A percentile compares a stretch with the other conserved stretches of the same genome.
Evolutionary conservation across 2,888 invertebrate species (phyloP).

Genomic region (Idaea aversata): DNA sequence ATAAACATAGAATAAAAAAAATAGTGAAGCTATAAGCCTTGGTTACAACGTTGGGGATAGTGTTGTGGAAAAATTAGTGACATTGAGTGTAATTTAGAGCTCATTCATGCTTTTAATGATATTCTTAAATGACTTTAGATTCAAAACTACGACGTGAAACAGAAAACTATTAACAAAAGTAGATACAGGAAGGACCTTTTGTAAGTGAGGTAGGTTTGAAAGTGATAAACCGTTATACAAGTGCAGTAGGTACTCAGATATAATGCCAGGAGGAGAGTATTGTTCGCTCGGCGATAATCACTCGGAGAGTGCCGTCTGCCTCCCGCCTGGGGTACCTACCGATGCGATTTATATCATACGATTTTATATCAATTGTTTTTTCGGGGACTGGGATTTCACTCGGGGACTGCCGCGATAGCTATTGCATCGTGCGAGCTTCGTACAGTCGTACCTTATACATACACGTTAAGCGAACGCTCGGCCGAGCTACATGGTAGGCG

Average conservation of each 20-base stretch:
- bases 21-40: no score
- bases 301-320: slow-evolving; percentile 39
- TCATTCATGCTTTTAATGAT: no score
- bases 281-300: slow-evolving; percentile 59
- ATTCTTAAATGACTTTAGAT: background rate
- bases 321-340: slow-evolving; percentile 15
- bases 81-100: no score
- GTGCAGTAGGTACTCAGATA: slow-evolving; percentile 39
- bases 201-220: slow-evolving; percentile 9
- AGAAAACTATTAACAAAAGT: background rate
- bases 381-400: no score
- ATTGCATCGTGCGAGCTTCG: no score
- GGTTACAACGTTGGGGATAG: no score
- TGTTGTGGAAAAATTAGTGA: no score
- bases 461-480: no score
- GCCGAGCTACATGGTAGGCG: no score
- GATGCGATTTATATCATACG: slow-evolving; percentile 32
- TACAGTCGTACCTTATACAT: no score
- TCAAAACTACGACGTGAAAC: background rate
- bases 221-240: slow-evolving; percentile 30
- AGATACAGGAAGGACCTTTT: background rate
- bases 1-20: no score
- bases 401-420: no score
- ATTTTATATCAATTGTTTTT: slow-evolving; percentile 15
- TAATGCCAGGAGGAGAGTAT: slow-evolving; percentile 47